Evolutionary conservation across 2,797 vertebrate genomes (phyloP).

Genomic region (Melanotaenia boesemani): DNA sequence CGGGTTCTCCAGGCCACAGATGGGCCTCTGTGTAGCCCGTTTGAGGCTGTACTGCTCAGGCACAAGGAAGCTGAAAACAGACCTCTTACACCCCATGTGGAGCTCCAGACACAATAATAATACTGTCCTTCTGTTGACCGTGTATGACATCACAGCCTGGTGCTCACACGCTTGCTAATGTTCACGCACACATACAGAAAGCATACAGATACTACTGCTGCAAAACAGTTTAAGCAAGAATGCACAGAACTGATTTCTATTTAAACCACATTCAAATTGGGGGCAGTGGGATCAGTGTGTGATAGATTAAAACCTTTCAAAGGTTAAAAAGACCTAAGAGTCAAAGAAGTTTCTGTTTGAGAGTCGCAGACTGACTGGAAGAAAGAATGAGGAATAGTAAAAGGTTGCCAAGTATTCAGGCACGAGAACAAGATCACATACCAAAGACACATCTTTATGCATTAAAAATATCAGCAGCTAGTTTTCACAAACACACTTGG

Average conservation of each 20-base stretch:
- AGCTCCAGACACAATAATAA: slow-evolving; percentile 72
- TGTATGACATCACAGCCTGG: slow-evolving; percentile 65
- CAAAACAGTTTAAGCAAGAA: slow-evolving; percentile 21
- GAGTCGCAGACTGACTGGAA: slow-evolving; percentile 42
- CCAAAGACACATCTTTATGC: slow-evolving; percentile 29
- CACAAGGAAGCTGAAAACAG: slow-evolving; percentile 60
- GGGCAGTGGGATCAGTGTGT: slow-evolving; percentile 60
- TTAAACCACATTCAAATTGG: slow-evolving; percentile 18
- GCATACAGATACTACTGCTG: slow-evolving; percentile 31
- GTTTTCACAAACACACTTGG: slow-evolving; percentile 10
- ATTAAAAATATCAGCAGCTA: slow-evolving; percentile 21
- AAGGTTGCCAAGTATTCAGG: slow-evolving; percentile 54
- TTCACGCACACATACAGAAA: slow-evolving; percentile 13
- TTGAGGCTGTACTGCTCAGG: slow-evolving; percentile 27
- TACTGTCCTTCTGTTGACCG: slow-evolving; percentile 71
- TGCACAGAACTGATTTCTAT: slow-evolving; percentile 44
- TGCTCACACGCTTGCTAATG: slow-evolving; percentile 35
- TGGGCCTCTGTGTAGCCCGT: slow-evolving; percentile 72
- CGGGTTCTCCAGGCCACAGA: slow-evolving; percentile 74
- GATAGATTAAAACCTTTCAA: slow-evolving; percentile 46
- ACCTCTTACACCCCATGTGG: slow-evolving; percentile 42
- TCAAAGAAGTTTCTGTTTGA: slow-evolving; percentile 71
- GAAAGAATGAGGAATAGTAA: slow-evolving; percentile 39
- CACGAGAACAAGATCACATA: slow-evolving; percentile 47
- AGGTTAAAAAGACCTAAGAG: slow-evolving; percentile 49